A percentile compares a stretch with the other conserved stretches of the same genome.
Conservation (phyloP, 2,797 vertebrate genomes). For the Artibeus jamaicensis region DNA sequence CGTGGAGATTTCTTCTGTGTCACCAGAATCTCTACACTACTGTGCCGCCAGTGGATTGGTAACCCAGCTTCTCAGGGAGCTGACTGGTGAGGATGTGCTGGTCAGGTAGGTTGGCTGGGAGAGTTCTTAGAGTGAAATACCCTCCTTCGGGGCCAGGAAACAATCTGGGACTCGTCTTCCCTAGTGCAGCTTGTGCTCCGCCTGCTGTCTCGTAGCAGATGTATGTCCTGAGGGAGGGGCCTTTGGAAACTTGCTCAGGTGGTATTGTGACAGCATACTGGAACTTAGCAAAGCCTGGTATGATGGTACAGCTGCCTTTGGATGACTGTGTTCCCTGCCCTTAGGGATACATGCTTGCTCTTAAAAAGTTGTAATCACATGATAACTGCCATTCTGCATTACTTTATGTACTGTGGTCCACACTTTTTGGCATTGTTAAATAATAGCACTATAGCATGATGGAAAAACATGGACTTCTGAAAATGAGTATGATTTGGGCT, state of each 20-base stretch:
- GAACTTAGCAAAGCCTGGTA: background rate
- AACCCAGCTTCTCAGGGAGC: slow-evolving; percentile 90
- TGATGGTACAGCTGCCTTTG: background rate
- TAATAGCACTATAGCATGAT: background rate
- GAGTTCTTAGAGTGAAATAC: background rate
- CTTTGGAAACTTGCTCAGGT: background rate
- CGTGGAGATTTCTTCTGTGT: slow-evolving; percentile 90
- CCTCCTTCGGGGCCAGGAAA: background rate
- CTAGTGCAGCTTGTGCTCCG: background rate
- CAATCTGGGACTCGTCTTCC: background rate
- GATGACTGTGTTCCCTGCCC: background rate
- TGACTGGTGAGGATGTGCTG: slow-evolving; percentile 93
- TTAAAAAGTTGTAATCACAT: background rate
- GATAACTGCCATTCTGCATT: background rate
- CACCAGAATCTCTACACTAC: slow-evolving; percentile 90
- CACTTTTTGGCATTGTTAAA: background rate
- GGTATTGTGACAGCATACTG: background rate
- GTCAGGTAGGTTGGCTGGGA: slow-evolving; percentile 86
- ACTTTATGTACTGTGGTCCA: background rate
- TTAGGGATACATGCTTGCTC: background rate
- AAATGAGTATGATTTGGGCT: background rate
- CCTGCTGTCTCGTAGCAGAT: background rate
- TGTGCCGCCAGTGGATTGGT: slow-evolving; percentile 91
- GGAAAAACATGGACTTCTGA: background rate
- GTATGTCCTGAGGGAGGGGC: background rate